Base-by-base conservation (phyloP, 1,140 invertebrate species). In the Caenorhabditis brenneri region DNA sequence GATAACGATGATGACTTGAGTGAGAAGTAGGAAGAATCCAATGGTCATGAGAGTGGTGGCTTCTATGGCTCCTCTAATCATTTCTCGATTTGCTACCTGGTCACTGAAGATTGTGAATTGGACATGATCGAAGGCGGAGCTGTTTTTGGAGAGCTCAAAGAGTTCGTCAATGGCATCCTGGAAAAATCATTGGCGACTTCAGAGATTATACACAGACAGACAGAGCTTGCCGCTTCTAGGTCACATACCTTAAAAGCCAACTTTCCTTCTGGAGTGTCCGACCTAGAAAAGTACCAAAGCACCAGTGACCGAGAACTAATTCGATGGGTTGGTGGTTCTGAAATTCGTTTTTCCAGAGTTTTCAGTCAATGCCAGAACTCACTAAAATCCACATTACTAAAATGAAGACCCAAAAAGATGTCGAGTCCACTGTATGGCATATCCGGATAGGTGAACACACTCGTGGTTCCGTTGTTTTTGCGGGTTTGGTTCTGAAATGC, bases 21-120 rank as follows among this genome's bases (percentile, higher is more conserved):
- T 49, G 12, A 90, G 39, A 31, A 90, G 83, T n/a, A 90, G 84
- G 16, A 88, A 24, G 55, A 90, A 88, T 15, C 89, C 89, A 39
- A 90, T 88, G 15, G 88, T 86, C 89, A 90, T 90, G 22, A 90
- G 82, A n/a, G 83, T 81, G 19, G 89, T 90, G 16, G 88, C 89
- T 82, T 89, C 24, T 31, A 86, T 46, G 19, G 87, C 87, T 36
- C 87, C 88, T 22, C 87, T 36, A 49, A 88, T 85, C 87, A 88
- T 88, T 69, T 88, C 88, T 31, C 51, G 46, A 58, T 88, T 87
- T 4, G 88, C 88, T 27, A 88, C 85, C 85, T 88, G 87, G 79
- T 88, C 88, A 15, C 87, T 87, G 65, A 88, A 88, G 24, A 88
- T 88, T 29, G 89, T 86, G 65, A 88, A 88, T 24, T 74, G 36